A percentile compares a stretch with the other conserved stretches of the same genome.
phyloP scores from a whole-genome alignment of 1,140 invertebrate species.

The Heliconius himera region DNA sequence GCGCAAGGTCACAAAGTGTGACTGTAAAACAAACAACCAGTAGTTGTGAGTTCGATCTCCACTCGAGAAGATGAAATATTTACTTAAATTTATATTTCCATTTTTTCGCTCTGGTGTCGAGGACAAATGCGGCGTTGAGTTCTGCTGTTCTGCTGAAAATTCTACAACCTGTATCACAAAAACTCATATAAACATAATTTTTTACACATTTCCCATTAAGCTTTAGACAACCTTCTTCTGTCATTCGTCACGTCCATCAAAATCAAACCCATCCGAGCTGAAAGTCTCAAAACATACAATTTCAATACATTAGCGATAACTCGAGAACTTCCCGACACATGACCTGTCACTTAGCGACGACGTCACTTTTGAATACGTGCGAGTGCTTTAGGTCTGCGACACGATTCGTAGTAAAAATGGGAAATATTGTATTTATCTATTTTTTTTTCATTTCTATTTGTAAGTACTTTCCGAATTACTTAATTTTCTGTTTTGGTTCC shows the following conservation, averaged over 20 bases:
- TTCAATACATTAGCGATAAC: slow-evolving; percentile 57
- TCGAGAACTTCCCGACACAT: slow-evolving; percentile 45
- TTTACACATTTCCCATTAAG: slow-evolving; percentile 17
- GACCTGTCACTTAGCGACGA: slow-evolving; percentile 56
- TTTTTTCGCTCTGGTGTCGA: too few species aligned
- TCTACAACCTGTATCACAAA: too few species aligned
- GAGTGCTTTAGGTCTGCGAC: slow-evolving; percentile 19
- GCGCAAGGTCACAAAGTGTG: too few species aligned
- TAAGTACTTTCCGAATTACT: too few species aligned
- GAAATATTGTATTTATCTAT: neutral
- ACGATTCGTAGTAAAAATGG: neutral
- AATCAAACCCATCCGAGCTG: slow-evolving; percentile 38
- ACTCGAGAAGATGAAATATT: too few species aligned
- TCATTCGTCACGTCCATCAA: slow-evolving; percentile 42
- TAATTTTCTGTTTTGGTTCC: too few species aligned
- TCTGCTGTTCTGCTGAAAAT: too few species aligned
- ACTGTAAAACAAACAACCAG: too few species aligned
- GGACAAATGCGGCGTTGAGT: too few species aligned
- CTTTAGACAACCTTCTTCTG: slow-evolving; percentile 24
- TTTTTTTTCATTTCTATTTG: neutral
- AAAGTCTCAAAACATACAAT: slow-evolving; percentile 48
- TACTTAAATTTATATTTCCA: too few species aligned
- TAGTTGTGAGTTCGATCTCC: too few species aligned
- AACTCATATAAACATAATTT: neutral
- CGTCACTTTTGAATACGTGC: slow-evolving; percentile 20